These are phyloP conservation scores for Orcinus orca DNA, from an alignment of 2,113 vertebrate species.

Conservation along the genomic window DNA sequence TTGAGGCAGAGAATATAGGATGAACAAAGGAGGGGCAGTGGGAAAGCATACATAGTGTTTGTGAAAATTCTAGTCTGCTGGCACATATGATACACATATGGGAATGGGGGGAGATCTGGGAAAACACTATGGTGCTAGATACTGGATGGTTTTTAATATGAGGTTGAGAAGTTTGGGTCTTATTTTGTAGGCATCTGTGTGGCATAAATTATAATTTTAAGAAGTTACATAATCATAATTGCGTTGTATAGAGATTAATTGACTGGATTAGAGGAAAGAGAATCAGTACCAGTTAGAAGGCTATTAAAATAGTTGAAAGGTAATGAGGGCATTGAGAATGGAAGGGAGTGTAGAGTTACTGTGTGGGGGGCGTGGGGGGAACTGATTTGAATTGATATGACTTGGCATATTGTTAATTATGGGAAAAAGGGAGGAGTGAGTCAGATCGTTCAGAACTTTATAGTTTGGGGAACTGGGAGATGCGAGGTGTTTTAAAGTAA, in stretches of 20 bases:
- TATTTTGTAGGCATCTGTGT: neutral
- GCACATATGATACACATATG: neutral
- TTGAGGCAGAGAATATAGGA: neutral
- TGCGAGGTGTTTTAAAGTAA: neutral
- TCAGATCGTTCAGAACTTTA: neutral
- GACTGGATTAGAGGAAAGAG: slow-evolving; percentile 13
- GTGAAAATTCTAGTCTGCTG: neutral
- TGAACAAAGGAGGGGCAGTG: neutral
- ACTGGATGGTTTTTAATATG: neutral
- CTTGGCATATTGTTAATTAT: neutral
- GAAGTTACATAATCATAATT: slow-evolving; percentile 21
- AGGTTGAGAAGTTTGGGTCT: slow-evolving; percentile 17
- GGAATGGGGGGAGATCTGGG: neutral
- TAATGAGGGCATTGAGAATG: neutral
- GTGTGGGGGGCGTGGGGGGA: neutral
- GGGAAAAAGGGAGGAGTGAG: neutral
- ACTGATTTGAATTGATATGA: neutral
- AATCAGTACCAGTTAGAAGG: slow-evolving; percentile 14
- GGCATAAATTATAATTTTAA: slow-evolving; percentile 30
- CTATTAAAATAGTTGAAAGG: slow-evolving; percentile 50
- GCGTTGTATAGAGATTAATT: slow-evolving; percentile 21
- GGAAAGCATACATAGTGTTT: slow-evolving; percentile 4
- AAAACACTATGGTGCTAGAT: neutral
- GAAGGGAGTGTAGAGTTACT: neutral
- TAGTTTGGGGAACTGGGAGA: neutral